These are phyloP conservation scores for Trachemys scripta DNA, from an alignment of 2,113 vertebrate genomes.

Conservation along the genomic window DNA sequence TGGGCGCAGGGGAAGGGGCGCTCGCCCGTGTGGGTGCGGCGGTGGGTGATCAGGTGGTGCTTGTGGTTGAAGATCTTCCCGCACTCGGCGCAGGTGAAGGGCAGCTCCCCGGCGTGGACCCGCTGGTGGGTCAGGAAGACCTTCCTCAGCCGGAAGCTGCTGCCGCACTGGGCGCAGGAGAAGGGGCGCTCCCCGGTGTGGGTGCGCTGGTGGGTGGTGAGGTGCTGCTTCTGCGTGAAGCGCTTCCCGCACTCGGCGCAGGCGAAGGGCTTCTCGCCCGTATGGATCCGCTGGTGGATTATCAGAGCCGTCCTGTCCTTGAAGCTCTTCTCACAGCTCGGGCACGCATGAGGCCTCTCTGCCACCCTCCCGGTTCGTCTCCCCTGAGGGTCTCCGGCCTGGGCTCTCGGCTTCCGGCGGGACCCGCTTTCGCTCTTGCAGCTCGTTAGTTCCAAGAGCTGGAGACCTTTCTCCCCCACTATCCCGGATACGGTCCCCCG, in stretches of 20 bases:
- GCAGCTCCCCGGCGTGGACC: slow-evolving; percentile 71
- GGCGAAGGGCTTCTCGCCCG: slow-evolving; percentile 60
- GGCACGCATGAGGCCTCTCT: background rate
- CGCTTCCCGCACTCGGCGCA: background rate
- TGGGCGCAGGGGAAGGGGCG: background rate
- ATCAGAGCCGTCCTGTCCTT: slow-evolving; percentile 72
- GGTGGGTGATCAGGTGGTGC: slow-evolving; percentile 84
- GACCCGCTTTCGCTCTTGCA: rapidly evolving
- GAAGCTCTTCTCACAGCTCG: slow-evolving; percentile 79
- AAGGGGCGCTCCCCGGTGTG: background rate
- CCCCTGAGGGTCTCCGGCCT: background rate
- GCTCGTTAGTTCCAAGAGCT: background rate
- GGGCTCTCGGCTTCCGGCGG: background rate
- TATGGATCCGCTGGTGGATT: slow-evolving; percentile 74
- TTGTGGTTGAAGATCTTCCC: slow-evolving; percentile 89
- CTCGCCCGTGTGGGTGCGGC: slow-evolving; percentile 72
- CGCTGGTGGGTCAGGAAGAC: background rate
- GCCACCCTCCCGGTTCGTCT: no score
- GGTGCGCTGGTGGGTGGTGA: background rate
- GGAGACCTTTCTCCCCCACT: background rate
- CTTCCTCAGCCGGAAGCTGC: background rate
- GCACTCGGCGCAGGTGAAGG: background rate
- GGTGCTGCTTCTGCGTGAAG: background rate
- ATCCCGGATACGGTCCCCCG: background rate
- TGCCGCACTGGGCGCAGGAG: background rate